A percentile compares a stretch with the other conserved stretches of the same genome.
Evolutionary conservation across 2,113 vertebrate species (phyloP).

Genomic region (Donacobius atricapilla): DNA sequence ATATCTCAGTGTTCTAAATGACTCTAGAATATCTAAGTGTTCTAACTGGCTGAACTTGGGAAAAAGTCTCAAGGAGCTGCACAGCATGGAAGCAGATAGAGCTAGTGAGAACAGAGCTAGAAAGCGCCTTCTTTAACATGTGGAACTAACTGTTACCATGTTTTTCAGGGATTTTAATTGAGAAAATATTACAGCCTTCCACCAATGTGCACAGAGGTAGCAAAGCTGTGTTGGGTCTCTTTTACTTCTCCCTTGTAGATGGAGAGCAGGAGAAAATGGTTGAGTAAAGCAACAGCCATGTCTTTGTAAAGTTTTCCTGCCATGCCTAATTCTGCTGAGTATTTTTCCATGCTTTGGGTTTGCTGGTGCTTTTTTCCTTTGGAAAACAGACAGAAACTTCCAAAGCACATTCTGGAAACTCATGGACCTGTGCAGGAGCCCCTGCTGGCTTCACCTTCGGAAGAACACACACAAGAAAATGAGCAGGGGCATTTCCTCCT

Average conservation of each 20-base stretch:
- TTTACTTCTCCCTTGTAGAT: neutral
- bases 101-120: rapidly evolving
- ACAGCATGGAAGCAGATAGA: neutral
- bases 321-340: neutral
- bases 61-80: neutral
- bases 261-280: neutral
- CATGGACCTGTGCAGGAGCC: neutral
- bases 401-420: neutral
- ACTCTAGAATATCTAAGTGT: neutral
- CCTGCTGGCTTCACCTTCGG: neutral
- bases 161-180: neutral
- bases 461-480: neutral
- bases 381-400: neutral
- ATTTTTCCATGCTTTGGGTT: neutral
- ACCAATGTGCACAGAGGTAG: neutral
- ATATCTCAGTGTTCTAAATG: neutral
- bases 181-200: neutral
- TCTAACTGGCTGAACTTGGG: neutral
- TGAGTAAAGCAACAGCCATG: neutral
- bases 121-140: neutral
- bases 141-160: neutral
- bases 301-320: neutral
- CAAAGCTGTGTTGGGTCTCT: neutral
- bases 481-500: neutral
- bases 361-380: neutral